Percentiles rank a stretch among this genome's conserved stretches.
Evolutionary conservation across 2,113 vertebrate species (phyloP).

Genomic region (Camelus bactrianus): DNA sequence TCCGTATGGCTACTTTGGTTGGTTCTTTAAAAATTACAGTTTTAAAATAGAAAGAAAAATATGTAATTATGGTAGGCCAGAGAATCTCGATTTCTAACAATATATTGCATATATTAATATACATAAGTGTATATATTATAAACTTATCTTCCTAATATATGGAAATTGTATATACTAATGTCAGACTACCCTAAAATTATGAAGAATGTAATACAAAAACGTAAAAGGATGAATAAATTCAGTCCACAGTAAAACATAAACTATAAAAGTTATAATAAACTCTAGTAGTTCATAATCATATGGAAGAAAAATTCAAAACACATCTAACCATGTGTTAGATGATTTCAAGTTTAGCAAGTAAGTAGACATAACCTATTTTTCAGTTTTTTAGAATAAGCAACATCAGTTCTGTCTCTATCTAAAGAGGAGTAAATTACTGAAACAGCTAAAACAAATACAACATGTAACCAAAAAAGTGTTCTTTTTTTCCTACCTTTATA

Average conservation of each 20-base stretch:
- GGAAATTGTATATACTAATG: background rate
- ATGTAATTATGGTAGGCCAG: background rate
- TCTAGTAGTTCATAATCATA: background rate
- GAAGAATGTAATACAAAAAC: background rate
- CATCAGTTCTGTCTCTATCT: background rate
- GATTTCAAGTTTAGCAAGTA: background rate
- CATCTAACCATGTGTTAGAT: background rate
- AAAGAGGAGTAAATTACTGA: background rate
- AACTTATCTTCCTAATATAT: background rate
- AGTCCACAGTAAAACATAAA: background rate
- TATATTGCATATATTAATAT: background rate
- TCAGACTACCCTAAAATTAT: background rate
- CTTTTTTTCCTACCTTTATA: slow-evolving; percentile 71
- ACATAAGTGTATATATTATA: background rate
- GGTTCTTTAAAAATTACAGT: slow-evolving; percentile 12
- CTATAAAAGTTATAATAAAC: background rate
- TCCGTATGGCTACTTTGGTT: background rate
- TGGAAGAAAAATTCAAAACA: background rate
- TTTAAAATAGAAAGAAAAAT: slow-evolving; percentile 8
- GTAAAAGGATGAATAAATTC: background rate
- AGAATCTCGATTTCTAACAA: background rate
- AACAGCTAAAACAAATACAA: background rate
- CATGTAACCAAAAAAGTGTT: background rate
- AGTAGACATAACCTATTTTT: background rate
- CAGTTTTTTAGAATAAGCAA: background rate